A percentile compares a stretch with the other conserved stretches of the same genome.
These are phyloP conservation scores for Plebejus melissa DNA, from an alignment of 2,888 invertebrate genomes.

Conservation along the genomic window DNA sequence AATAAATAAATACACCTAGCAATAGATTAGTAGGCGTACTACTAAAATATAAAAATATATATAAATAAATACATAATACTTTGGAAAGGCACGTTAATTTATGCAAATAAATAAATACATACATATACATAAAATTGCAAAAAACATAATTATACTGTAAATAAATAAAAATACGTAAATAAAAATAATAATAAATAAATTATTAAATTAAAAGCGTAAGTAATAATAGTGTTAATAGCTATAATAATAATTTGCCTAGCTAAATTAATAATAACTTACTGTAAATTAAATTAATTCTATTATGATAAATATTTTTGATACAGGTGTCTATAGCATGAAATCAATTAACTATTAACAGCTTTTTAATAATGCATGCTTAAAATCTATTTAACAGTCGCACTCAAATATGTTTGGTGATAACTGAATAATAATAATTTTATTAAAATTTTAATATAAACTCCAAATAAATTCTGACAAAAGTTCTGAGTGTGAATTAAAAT, in stretches of 20 bases:
- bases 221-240: constrained; percentile 1
- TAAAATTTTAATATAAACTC: background rate
- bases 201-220: background rate
- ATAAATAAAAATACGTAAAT: background rate
- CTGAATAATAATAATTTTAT: too few relatives aligned
- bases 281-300: background rate
- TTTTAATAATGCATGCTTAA: background rate
- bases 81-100: background rate
- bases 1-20: background rate
- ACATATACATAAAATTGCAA: background rate
- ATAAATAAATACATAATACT: background rate
- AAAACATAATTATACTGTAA: background rate
- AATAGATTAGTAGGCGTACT: background rate
- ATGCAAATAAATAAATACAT: background rate
- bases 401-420: background rate
- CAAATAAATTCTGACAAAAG: background rate
- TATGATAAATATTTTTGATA: background rate
- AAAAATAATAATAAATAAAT: background rate
- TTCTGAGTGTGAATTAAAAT: too few relatives aligned
- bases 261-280: constrained; percentile 30
- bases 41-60: constrained; percentile 1
- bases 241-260: constrained; percentile 12
- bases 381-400: background rate
- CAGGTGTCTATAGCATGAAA: background rate
- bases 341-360: background rate